Evolutionary conservation across 2,888 invertebrate genomes (phyloP), one percentile per base, ranked within the genome.

Genomic region (Alsophila aescularia): DNA sequence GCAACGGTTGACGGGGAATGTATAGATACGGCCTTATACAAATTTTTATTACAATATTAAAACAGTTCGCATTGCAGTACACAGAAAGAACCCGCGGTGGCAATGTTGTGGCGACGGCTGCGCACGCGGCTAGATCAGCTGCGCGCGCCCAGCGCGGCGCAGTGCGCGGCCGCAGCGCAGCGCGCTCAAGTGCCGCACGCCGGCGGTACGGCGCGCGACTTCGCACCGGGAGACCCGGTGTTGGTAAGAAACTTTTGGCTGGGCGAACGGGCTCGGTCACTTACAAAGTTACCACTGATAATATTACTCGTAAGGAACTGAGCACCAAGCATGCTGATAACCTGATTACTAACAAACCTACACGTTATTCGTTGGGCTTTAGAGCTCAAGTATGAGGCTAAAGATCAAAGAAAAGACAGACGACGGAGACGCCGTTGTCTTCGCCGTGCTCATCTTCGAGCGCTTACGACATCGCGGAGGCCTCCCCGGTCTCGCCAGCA

Each of bases 81-180:
- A 9, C 27, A 42, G 10, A 14, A 14, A 1, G 51, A 36, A n/a
- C 44, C 44, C 3, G 44, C 52, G 27, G 52, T 44, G 31, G 34
- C 40, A 2, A 13, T 52, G 24, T 12, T 34, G 3, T 45, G 52
- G 10, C 47, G 47, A 0, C 24, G 52, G 27, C 34, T 47, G 24
- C 52, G 52, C 47, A 29, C 29, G 8, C 40, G 52, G 8, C 21
- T 52, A 0, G 52, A 52, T 21, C 12, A 3, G 16, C 18, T 34
- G 43, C 43, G 43, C 0, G 29, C 37, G 13, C 12, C 13, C 32
- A 21, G 27, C 12, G 12, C 21, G 13, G 48, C 39, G 32, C 7
- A 29, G 12, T 12, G n/a, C 31, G 9, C 2, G 32, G 16, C n/a
- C 12, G 29, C 29, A 12, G 32, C 18, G 31, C 37, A 47, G n/a